These are phyloP conservation scores for Ochotona princeps DNA, from an alignment of 2,113 vertebrate genomes.

Conservation along the genomic window DNA sequence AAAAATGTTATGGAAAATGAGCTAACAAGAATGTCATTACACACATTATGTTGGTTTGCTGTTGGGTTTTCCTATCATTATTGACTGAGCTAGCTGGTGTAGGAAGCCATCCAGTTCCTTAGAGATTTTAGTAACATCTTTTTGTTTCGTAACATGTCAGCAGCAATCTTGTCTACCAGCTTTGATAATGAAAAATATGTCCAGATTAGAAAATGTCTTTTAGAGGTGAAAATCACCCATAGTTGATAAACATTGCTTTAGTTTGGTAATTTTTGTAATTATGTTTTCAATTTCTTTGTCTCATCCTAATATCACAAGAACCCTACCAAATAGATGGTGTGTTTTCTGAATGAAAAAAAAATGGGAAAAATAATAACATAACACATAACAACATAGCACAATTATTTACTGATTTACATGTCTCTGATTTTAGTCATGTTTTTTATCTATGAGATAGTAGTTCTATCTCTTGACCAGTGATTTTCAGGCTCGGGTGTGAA, in stretches of 20 bases:
- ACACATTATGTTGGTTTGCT: not conserved
- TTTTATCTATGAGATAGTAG: slow-evolving; percentile 5
- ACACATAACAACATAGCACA: not conserved
- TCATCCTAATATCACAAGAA: not conserved
- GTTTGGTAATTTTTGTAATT: not conserved
- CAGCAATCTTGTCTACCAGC: not conserved
- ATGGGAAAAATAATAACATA: not conserved
- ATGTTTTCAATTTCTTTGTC: not conserved
- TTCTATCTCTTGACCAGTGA: not conserved
- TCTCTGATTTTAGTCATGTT: not conserved
- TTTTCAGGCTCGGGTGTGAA: not conserved
- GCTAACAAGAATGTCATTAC: not conserved
- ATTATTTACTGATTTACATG: not conserved
- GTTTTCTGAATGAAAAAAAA: not conserved
- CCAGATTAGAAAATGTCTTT: not conserved
- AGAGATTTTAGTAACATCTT: not conserved
- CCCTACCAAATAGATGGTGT: not conserved
- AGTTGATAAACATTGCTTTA: not conserved
- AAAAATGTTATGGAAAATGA: not conserved
- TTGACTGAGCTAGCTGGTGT: not conserved
- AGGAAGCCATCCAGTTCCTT: not conserved
- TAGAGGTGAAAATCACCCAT: not conserved
- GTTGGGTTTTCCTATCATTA: not conserved
- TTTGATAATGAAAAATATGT: not conserved
- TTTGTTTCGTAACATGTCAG: not conserved